phyloP scores from a whole-genome alignment of 2,888 invertebrate genomes.

The Pemphredon lugubris region DNA sequence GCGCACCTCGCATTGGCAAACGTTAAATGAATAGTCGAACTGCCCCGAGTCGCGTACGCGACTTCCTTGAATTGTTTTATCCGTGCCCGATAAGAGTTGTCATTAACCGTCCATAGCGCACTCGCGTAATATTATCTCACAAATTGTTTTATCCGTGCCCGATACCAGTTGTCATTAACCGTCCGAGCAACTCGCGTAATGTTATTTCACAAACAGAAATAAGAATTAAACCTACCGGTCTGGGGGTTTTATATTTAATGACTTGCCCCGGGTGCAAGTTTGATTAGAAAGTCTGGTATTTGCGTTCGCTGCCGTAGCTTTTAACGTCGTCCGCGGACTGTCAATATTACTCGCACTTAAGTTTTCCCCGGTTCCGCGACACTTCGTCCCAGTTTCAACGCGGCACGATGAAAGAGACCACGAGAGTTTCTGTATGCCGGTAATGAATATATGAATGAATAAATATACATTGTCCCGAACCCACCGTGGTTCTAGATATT shows the following conservation, averaged over 20 bases:
- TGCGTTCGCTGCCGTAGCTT: conserved; percentile 18
- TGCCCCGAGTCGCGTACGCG: background rate
- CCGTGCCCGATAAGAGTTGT: background rate
- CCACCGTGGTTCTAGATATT: conserved; percentile 21
- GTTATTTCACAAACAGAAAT: background rate
- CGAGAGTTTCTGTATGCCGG: conserved; percentile 27
- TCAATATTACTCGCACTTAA: conserved; percentile 33
- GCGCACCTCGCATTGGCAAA: background rate
- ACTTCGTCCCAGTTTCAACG: conserved; percentile 48
- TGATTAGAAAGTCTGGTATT: conserved; percentile 31
- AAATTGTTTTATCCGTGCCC: conserved; percentile 12
- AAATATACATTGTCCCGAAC: conserved; percentile 39
- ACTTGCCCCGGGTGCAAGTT: background rate
- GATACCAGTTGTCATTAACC: background rate
- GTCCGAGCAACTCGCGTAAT: background rate
- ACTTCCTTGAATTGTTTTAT: conserved; percentile 23
- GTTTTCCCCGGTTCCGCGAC: conserved; percentile 31
- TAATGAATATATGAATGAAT: conserved; percentile 59
- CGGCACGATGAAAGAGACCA: conserved; percentile 22
- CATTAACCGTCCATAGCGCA: background rate
- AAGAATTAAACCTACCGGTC: no score
- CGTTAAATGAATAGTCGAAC: conserved; percentile 39
- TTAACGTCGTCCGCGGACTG: conserved; percentile 28
- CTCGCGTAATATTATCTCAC: background rate
- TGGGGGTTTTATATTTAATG: background rate